Evolutionary conservation across 2,797 vertebrate species (phyloP).

Genomic region (Crax fasciolata): DNA sequence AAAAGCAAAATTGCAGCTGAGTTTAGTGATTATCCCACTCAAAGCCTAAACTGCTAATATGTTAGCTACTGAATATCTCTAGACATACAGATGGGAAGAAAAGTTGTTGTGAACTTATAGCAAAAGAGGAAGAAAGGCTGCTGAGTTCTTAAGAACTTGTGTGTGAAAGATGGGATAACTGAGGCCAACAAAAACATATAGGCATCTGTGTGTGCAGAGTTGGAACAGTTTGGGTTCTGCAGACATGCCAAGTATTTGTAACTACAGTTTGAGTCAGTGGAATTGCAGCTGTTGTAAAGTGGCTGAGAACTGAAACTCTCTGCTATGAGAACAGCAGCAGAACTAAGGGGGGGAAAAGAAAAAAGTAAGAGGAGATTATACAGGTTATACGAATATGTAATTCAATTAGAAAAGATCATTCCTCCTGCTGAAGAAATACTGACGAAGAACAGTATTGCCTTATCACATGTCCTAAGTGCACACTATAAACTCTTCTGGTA

Average conservation of each 20-base stretch:
- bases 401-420: neutral
- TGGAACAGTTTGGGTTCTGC: neutral
- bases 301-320: neutral
- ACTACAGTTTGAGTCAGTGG: rapidly evolving
- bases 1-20: slow-evolving; percentile 15
- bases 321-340: neutral
- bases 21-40: neutral
- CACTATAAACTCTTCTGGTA: neutral
- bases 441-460: neutral
- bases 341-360: too few species aligned
- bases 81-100: neutral
- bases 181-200: neutral
- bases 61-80: neutral
- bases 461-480: neutral
- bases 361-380: neutral
- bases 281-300: neutral
- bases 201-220: neutral
- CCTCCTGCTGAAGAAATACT: neutral
- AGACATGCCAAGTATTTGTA: neutral
- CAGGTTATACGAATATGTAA: neutral
- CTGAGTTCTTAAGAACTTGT: neutral
- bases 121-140: neutral
- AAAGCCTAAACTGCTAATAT: neutral
- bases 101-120: neutral
- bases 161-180: neutral